Conservation (phyloP, 92 coral and sea anemone genomes). For the Epizoanthus stellaris region DNA sequence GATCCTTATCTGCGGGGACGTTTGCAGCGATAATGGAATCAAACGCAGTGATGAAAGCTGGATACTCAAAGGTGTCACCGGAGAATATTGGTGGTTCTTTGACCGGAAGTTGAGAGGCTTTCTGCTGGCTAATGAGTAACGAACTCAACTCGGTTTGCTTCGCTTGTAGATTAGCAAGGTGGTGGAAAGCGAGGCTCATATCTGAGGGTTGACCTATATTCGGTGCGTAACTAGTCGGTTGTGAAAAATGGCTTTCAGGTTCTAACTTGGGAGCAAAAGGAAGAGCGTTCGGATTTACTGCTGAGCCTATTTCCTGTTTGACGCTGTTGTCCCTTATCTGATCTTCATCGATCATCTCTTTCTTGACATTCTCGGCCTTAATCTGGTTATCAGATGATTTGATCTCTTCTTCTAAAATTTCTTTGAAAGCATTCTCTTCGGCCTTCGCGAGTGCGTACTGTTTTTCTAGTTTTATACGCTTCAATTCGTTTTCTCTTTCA, state of each 20-base stretch:
- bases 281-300: no score
- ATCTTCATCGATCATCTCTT: slow-evolving; percentile 1
- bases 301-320: neutral
- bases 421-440: slow-evolving; percentile 12
- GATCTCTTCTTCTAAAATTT: no score
- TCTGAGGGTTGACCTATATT: neutral
- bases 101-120: slow-evolving; percentile 29
- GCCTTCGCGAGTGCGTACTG: slow-evolving; percentile 17
- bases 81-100: slow-evolving; percentile 51
- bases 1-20: slow-evolving; percentile 18
- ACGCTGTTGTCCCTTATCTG: neutral
- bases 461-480: neutral
- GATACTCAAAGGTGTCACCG: slow-evolving; percentile 45
- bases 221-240: no score
- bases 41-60: slow-evolving; percentile 40
- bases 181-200: slow-evolving; percentile 22
- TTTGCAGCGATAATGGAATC: slow-evolving; percentile 28
- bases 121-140: slow-evolving; percentile 30
- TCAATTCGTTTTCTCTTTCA: neutral
- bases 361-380: neutral
- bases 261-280: no score
- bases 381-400: neutral
- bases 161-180: slow-evolving; percentile 35
- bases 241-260: no score
- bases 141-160: slow-evolving; percentile 53